These are phyloP conservation scores for Amblyornis subalaris DNA, from an alignment of 2,113 vertebrate genomes.

Conservation along the genomic window DNA sequence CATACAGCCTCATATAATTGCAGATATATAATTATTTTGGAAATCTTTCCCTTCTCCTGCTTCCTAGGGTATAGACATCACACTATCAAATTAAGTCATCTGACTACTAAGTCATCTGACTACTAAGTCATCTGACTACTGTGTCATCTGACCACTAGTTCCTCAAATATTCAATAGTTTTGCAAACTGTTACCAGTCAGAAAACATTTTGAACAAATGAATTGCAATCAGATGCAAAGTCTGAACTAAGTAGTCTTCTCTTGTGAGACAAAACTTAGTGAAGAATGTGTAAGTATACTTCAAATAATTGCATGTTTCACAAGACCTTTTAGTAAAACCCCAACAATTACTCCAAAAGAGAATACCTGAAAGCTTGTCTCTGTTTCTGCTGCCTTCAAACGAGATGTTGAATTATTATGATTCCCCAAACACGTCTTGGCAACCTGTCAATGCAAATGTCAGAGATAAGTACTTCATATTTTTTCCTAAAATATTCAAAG, in stretches of 20 bases:
- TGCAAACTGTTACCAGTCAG: background rate
- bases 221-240: background rate
- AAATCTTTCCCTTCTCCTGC: background rate
- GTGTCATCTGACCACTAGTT: background rate
- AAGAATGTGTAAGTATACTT: background rate
- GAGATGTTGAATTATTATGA: conserved; percentile 18
- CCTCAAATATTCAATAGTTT: background rate
- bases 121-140: background rate
- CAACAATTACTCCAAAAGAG: background rate
- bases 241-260: background rate
- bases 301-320: background rate
- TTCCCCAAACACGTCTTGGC: conserved; percentile 58
- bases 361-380: conserved; percentile 65
- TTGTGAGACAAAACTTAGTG: background rate
- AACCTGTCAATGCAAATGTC: conserved; percentile 39
- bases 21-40: background rate
- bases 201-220: background rate
- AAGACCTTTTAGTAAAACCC: background rate
- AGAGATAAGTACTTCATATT: background rate
- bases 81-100: background rate
- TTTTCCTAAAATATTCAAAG: background rate
- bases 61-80: background rate
- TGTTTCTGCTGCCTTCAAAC: conserved; percentile 12
- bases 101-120: background rate
- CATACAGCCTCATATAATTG: background rate